A percentile compares a stretch with the other conserved stretches of the same genome.
phyloP scores from a whole-genome alignment of 2,888 invertebrate genomes.

The Mayetiola destructor region DNA sequence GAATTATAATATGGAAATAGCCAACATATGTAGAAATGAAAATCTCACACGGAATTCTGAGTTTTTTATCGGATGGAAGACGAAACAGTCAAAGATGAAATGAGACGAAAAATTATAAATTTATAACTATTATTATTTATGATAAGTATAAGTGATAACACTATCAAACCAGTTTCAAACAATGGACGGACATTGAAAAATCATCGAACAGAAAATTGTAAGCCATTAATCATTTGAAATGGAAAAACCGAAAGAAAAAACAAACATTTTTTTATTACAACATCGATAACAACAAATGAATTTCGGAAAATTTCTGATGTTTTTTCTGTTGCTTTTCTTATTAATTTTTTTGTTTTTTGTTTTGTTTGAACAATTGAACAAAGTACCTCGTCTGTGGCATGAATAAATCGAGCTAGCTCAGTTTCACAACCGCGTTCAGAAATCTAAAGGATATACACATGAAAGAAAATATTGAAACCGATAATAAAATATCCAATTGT shows the following conservation, averaged over 20 bases:
- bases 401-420: constrained; percentile 37
- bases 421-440: constrained; percentile 35
- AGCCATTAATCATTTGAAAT: neutral
- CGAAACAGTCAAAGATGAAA: too few species aligned
- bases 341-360: neutral
- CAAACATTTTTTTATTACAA: neutral
- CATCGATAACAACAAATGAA: constrained; percentile 9
- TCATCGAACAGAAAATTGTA: neutral
- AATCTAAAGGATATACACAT: constrained; percentile 27
- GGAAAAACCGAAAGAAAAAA: neutral
- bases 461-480: constrained; percentile 24
- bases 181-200: neutral
- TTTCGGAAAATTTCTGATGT: neutral
- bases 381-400: constrained; percentile 39
- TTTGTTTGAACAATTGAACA: constrained; percentile 24
- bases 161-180: too few species aligned
- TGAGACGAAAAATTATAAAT: too few species aligned
- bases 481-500: too few species aligned
- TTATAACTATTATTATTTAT: too few species aligned
- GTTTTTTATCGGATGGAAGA: too few species aligned
- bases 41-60: too few species aligned
- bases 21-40: too few species aligned
- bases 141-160: too few species aligned
- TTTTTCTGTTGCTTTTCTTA: too few species aligned
- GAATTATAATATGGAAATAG: too few species aligned